Conservation (phyloP, 2,888 invertebrate genomes). For the Kryphioiulus occultus region DNA sequence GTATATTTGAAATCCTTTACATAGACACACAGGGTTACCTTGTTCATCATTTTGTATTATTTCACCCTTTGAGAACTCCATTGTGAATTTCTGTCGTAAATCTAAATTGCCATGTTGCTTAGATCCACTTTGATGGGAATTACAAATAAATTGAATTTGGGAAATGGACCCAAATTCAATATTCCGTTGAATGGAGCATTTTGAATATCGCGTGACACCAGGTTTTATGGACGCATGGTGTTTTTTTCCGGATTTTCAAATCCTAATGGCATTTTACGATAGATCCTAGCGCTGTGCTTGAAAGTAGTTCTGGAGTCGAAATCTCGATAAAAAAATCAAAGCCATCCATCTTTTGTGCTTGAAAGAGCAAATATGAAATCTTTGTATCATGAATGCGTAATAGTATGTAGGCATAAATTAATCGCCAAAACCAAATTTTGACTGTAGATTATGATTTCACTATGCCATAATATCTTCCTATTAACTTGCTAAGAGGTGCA, state of each 20-base stretch:
- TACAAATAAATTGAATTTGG: slow-evolving; percentile 12
- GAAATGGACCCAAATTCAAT: neutral
- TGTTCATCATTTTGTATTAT: neutral
- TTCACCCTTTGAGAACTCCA: neutral
- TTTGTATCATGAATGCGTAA: no score
- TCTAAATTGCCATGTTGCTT: neutral
- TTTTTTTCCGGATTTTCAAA: neutral
- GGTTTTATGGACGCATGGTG: neutral
- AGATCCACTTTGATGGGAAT: neutral
- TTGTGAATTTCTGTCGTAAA: neutral
- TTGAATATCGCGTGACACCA: neutral
- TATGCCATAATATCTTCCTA: no score
- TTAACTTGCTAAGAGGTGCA: no score
- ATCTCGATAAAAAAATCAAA: no score
- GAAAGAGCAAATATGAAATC: no score
- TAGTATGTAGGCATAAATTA: no score
- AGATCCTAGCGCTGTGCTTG: neutral
- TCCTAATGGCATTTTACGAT: neutral
- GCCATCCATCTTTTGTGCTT: no score
- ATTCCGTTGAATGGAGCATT: neutral
- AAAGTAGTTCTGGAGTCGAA: neutral
- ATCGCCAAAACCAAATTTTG: no score
- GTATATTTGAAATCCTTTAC: no score
- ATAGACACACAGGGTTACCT: neutral
- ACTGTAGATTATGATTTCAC: no score